Base-by-base conservation (phyloP, 2,113 vertebrate species). In the Ptychochromis oligacanthus region DNA sequence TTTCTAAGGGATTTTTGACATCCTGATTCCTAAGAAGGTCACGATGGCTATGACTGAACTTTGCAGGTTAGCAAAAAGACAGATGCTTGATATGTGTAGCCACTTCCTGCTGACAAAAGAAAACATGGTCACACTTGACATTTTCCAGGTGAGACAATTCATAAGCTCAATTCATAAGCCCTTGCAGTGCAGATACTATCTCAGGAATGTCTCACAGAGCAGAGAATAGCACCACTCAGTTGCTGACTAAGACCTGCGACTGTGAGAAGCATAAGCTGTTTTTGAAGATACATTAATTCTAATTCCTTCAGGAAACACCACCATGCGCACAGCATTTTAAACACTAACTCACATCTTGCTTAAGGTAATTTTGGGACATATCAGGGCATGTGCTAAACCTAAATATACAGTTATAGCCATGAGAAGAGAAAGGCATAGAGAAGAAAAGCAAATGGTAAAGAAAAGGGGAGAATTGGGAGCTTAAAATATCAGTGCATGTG, bases 61-160 rank as follows among this genome's bases (percentile, higher is more conserved):
- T 40, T 5, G 31, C 22, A 3, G 17, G 38, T 60, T 49, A 67
- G 61, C 26, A 38, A 36, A 56, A 54, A 54, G 67, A 72, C 67
- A 72, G 26, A 34, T 72, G 18, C 20, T 72, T 38, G 31, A 56
- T 60, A 57, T 0, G 65, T 5, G 22, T 17, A 1, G 62, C 9
- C 46, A 31, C 65, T 83, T 87, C 76, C 79, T 77, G 79, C 81
- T 83, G 87, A 88, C 84, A 67, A 77, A 34, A 75, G 75, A 75
- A 74, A 77, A 74, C 77, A 36, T 14, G 22, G 43, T 87, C 75
- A 52, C 80, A 81, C 76, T 79, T 87, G 88, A 87, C 87, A 75
- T 91, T 91, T 88, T 87, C 79, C 70, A 67, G 86, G 84, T 88
- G 82, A 86, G 78, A 79, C 81, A n/a, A 88, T 88, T 87, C 54